Base-by-base conservation (phyloP, 2,888 invertebrate genomes). In the Phragmatobia fuliginosa region DNA sequence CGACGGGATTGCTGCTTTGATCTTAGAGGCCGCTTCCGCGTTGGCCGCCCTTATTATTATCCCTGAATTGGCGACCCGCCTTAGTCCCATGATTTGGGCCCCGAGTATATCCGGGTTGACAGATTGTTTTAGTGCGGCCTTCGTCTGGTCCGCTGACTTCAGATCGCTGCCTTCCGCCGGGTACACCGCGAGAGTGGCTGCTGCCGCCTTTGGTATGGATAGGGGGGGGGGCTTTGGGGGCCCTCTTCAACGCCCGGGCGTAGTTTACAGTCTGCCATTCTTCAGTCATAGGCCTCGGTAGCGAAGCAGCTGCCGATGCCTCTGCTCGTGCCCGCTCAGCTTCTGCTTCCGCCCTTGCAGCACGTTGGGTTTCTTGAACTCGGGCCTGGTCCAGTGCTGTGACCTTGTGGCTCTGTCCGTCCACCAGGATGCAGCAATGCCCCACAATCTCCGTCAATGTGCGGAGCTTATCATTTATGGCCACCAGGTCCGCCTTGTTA, bases 301-400 rank as follows among this genome's bases (percentile, higher is more conserved):
- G 0, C 0, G 14, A 0, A 0, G 6, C 6, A 2, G 3, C 56
- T 0, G 56, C 56, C 5, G 1, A n/a, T 0, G 5, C 16, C 1
- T 45, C 45, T 8, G 21, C 1, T 45, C 45, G 21, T 0, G 21
- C 21, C 16, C 41, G 41, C 1, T 41, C 41, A 0, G 18, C 41
- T 18, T 41, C 41, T 16, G 41, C 18, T 6, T 41, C 18, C 18
- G 41, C 41, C 6, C 41, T 41, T 18, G 41, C 1, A 0, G 41
- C 41, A 2, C n/a, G n/a, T n/a, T n/a, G n/a, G n/a, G n/a, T n/a
- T n/a, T n/a, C n/a, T n/a, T n/a, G n/a, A n/a, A n/a, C n/a, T n/a
- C 5, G 52, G 2, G 25, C 52, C 28, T 16, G 25, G 1, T 28
- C 28, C 0, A 25, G 4, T 0, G 28, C 28, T 1, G 1, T 0